Evolutionary conservation across 2,113 vertebrate species (phyloP).

Genomic region (Zeus faber): DNA sequence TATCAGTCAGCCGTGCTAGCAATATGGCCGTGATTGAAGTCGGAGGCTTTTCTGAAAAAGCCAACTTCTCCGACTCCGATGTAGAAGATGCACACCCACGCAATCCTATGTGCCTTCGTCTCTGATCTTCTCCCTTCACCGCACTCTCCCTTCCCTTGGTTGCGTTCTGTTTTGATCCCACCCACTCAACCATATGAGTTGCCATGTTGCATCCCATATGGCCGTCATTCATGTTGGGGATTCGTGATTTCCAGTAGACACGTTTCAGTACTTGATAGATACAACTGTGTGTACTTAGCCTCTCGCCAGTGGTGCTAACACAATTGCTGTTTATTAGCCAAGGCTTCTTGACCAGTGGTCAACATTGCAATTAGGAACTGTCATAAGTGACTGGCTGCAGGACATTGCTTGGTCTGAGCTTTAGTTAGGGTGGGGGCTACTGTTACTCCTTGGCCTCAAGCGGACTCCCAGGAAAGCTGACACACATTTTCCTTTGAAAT

Average conservation of each 20-base stretch:
- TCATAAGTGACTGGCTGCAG: neutral
- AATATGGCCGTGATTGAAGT: conserved; percentile 28
- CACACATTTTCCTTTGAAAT: neutral
- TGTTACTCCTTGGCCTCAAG: neutral
- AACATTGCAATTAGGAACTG: neutral
- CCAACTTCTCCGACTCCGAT: neutral
- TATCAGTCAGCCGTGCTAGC: conserved; percentile 36
- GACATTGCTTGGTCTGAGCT: too few relatives aligned
- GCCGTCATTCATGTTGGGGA: too few relatives aligned
- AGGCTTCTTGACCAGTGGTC: neutral
- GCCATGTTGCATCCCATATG: neutral
- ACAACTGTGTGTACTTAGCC: too few relatives aligned
- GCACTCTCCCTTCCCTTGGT: conserved; percentile 8
- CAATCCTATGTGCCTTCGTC: conserved; percentile 1
- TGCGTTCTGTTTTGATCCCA: neutral
- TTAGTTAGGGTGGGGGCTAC: too few relatives aligned
- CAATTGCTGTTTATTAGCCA: neutral
- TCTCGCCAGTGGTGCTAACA: too few relatives aligned
- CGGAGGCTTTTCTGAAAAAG: conserved; percentile 16
- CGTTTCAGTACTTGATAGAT: too few relatives aligned
- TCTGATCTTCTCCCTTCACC: conserved; percentile 11
- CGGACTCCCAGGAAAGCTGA: neutral
- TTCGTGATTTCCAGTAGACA: too few relatives aligned
- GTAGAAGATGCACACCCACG: conserved; percentile 11
- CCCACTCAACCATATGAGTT: neutral